Conservation (phyloP, 2,113 vertebrate genomes). For the Cygnus atratus region DNA sequence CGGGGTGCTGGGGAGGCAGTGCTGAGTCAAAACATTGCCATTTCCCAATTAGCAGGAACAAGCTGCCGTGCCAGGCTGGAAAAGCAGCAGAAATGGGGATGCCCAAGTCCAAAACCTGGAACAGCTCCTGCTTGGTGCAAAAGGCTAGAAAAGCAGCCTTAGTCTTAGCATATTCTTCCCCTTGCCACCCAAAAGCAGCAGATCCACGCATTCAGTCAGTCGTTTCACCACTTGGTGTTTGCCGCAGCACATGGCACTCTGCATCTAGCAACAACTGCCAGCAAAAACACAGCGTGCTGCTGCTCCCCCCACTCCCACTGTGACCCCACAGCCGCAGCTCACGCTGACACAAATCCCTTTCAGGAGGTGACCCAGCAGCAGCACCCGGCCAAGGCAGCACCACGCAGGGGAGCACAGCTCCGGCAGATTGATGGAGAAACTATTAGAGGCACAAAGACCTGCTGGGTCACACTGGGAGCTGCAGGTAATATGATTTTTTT, state of each 20-base stretch:
- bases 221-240: neutral
- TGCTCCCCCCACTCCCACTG: neutral
- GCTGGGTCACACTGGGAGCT: neutral
- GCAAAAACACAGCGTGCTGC: neutral
- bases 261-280: neutral
- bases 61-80: neutral
- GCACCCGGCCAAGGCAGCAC: neutral
- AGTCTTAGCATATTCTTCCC: neutral
- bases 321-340: neutral
- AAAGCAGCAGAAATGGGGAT: neutral
- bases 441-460: neutral
- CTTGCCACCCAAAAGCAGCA: neutral
- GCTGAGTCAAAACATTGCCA: neutral
- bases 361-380: neutral
- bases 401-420: neutral
- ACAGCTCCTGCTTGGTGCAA: neutral
- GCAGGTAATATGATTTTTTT: neutral
- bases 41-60: neutral
- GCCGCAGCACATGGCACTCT: neutral
- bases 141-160: neutral
- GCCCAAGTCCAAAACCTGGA: rapidly evolving
- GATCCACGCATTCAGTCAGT: neutral
- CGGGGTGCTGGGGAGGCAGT: neutral
- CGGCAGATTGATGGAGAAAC: neutral
- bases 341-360: neutral